Base-by-base conservation (phyloP, 64 coral and sea anemone genomes). In the Montipora capricornis region DNA sequence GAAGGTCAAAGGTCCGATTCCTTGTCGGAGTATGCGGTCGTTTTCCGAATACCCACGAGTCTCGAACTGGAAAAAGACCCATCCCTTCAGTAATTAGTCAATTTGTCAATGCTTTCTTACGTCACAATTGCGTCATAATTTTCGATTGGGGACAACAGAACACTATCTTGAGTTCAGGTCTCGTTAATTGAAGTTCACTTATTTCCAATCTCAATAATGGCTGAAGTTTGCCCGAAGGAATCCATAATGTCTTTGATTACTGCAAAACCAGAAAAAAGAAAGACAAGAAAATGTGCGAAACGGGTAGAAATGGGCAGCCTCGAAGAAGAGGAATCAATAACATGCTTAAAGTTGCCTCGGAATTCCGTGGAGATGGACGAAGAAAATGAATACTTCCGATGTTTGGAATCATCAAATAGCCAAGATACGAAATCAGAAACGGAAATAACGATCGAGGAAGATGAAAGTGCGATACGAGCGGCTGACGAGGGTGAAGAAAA, bases 241-340 rank as follows among this genome's bases (percentile, higher is more conserved):
- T 86, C 82, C 44, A 70, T 86, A 0, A 86, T 86, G 66, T 86
- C 82, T 8, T 9, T 86, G 45, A 47, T 47, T 5, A 86, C 82
- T 3, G 16, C 17, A 70, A 71, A 19, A 12, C 47, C 47, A 2
- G n/a, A 49, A 71, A 68, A 86, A 49, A 69, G 62, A 50, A 70
- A 47, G 46, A 47, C 37, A n/a, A 2, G 4, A 45, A 86, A 20
- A 71, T 2, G 17, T 1, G 8, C 66, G 8, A 20, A 71, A 4
- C 45, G 20, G 29, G 29, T 29, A 20, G 8, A 68, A 71, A 47
- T 50, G 3, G 8, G 44, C 6, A n/a, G 14, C 4, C 44, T 73
- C 4, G 45, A 71, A 4, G 82, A 73, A 71, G 68, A 71, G 9
- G 82, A 86, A 69, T 86, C 44, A 1, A 16, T 70, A 13, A 85